Percentiles rank a stretch among this genome's conserved stretches.
These are phyloP conservation scores for Bruchidius siliquastri DNA, from an alignment of 2,888 invertebrate genomes.

Conservation along the genomic window DNA sequence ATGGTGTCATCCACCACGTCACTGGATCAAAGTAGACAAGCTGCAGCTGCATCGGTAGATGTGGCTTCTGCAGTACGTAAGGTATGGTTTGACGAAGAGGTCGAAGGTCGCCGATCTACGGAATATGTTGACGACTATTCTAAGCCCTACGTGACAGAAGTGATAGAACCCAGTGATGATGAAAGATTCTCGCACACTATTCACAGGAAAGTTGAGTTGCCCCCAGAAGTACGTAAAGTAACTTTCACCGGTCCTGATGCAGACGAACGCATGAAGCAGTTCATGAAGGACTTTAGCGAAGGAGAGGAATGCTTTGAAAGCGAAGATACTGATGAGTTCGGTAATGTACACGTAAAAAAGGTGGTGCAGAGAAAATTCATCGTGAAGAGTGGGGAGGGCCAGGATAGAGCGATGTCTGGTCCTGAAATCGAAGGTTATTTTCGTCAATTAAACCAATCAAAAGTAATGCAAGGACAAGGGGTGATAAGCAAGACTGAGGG, in stretches of 20 bases:
- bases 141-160: constrained; percentile 50
- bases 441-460: constrained; percentile 27
- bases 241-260: constrained; percentile 53
- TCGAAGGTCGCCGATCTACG: constrained; percentile 33
- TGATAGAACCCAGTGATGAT: constrained; percentile 47
- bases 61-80: constrained; percentile 45
- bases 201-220: constrained; percentile 49
- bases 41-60: constrained; percentile 46
- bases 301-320: constrained; percentile 52
- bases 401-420: constrained; percentile 24
- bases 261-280: constrained; percentile 49
- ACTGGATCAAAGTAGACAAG: constrained; percentile 55
- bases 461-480: constrained; percentile 23
- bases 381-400: constrained; percentile 35
- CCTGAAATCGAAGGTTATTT: constrained; percentile 39
- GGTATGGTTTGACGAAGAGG: constrained; percentile 50
- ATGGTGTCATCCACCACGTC: constrained; percentile 75
- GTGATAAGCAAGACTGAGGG: constrained; percentile 32
- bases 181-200: constrained; percentile 48
- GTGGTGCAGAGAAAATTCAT: constrained; percentile 50
- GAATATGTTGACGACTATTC: constrained; percentile 40
- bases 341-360: constrained; percentile 52
- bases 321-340: constrained; percentile 50
- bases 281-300: constrained; percentile 50
- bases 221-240: constrained; percentile 50